Conservation (phyloP, 2,797 vertebrate species). For the Coranthus polyacanthus region DNA sequence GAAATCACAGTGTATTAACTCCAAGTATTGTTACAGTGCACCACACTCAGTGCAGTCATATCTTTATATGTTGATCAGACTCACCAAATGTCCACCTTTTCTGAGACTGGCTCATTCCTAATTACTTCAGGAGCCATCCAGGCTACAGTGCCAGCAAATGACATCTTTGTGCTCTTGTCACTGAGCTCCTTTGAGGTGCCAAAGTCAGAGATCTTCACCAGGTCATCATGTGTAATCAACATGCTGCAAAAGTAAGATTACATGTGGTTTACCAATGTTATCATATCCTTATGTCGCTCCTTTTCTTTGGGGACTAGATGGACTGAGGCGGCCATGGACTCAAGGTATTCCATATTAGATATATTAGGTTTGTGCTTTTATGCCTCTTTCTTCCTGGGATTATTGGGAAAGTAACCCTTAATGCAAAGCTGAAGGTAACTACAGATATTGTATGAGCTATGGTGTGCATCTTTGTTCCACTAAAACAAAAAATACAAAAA, state of each 20-base stretch:
- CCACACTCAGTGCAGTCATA: too few species aligned
- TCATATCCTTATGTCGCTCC: too few species aligned
- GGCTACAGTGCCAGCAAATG: slow-evolving; percentile 95
- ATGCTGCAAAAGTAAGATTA: slow-evolving; percentile 84
- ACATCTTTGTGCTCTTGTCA: slow-evolving; percentile 99
- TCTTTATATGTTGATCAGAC: too few species aligned
- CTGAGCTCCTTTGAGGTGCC: slow-evolving; percentile 96
- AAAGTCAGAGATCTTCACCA: slow-evolving; percentile 99
- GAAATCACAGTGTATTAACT: slow-evolving; percentile 18
- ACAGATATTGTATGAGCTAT: too few species aligned
- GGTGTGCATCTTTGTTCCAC: too few species aligned
- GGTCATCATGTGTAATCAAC: slow-evolving; percentile 97
- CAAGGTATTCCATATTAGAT: too few species aligned
- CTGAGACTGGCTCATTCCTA: slow-evolving; percentile 95
- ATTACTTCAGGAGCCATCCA: slow-evolving; percentile 99
- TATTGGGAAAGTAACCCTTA: too few species aligned
- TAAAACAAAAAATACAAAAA: too few species aligned
- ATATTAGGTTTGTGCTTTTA: background rate
- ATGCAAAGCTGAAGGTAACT: too few species aligned
- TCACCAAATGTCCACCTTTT: slow-evolving; percentile 98
- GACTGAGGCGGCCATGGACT: too few species aligned
- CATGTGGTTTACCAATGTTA: too few species aligned
- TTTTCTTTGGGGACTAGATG: too few species aligned
- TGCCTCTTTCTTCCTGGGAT: background rate
- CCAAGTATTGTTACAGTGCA: background rate